Percentiles rank a stretch among this genome's conserved stretches.
Evolutionary conservation across 2,797 vertebrate genomes (phyloP).

Genomic region (Chiroxiphia lanceolata): DNA sequence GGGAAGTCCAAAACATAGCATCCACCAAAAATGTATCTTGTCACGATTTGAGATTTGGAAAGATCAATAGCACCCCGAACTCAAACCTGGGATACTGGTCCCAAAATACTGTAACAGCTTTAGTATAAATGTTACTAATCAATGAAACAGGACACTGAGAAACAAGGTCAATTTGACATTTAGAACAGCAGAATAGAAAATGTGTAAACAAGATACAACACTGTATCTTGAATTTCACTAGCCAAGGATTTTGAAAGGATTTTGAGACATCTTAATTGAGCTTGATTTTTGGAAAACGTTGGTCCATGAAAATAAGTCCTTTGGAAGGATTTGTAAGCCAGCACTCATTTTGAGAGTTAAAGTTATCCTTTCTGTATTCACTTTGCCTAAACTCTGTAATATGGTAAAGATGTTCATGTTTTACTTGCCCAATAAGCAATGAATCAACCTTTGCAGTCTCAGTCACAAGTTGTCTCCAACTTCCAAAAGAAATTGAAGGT

Average conservation of each 20-base stretch:
- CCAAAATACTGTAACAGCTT: background rate
- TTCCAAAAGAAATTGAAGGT: slow-evolving; percentile 14
- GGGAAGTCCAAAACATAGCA: background rate
- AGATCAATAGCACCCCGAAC: background rate
- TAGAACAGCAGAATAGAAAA: background rate
- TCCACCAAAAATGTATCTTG: background rate
- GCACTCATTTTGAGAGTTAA: background rate
- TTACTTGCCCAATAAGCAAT: background rate
- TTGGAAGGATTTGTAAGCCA: background rate
- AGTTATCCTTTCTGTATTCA: background rate
- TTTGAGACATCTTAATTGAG: background rate
- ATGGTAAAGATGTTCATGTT: background rate
- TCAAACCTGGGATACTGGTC: background rate
- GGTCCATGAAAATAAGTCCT: background rate
- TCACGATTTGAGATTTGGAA: background rate
- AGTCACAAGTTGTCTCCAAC: background rate
- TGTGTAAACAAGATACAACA: background rate
- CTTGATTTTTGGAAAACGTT: background rate
- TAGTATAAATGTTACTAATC: background rate
- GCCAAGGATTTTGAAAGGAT: background rate
- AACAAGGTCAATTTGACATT: background rate
- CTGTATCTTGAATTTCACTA: background rate
- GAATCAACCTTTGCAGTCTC: background rate
- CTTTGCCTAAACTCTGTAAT: background rate
- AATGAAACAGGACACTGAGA: background rate